These are phyloP conservation scores for Enteromius trimaculatus DNA, from an alignment of 2,797 vertebrate species.

Conservation along the genomic window DNA sequence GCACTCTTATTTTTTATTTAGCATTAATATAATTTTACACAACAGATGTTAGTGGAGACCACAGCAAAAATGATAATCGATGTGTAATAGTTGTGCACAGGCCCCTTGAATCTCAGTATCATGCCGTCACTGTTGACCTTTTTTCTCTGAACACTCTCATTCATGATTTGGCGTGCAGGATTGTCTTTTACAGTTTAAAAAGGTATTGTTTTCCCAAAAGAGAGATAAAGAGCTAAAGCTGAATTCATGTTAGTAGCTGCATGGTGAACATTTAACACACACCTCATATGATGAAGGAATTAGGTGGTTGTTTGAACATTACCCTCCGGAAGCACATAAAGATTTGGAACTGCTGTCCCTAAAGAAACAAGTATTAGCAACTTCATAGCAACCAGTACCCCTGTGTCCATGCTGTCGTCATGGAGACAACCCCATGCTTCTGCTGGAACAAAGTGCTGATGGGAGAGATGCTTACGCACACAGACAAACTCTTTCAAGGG, in stretches of 20 bases:
- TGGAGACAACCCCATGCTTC: slow-evolving; percentile 44
- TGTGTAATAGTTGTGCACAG: no score
- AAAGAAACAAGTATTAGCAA: slow-evolving; percentile 20
- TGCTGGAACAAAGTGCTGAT: slow-evolving; percentile 18
- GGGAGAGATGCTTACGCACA: slow-evolving; percentile 32
- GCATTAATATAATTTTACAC: no score
- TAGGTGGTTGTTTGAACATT: not conserved
- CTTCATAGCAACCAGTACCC: slow-evolving; percentile 16
- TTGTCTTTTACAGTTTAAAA: not conserved
- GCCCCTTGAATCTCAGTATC: not conserved
- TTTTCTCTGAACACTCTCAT: not conserved
- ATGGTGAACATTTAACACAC: not conserved
- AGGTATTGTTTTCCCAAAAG: not conserved
- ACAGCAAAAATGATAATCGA: no score
- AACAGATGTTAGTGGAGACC: no score
- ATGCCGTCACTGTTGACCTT: not conserved
- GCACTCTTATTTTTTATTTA: no score
- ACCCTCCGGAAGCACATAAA: not conserved
- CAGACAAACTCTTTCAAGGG: not conserved
- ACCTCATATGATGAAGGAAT: not conserved
- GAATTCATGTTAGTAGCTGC: not conserved
- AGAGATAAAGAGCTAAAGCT: not conserved
- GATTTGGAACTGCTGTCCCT: not conserved
- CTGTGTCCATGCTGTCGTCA: slow-evolving; percentile 44
- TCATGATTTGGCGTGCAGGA: not conserved